phyloP scores from a whole-genome alignment of 2,888 invertebrate species.

The Hydriomena furcata region DNA sequence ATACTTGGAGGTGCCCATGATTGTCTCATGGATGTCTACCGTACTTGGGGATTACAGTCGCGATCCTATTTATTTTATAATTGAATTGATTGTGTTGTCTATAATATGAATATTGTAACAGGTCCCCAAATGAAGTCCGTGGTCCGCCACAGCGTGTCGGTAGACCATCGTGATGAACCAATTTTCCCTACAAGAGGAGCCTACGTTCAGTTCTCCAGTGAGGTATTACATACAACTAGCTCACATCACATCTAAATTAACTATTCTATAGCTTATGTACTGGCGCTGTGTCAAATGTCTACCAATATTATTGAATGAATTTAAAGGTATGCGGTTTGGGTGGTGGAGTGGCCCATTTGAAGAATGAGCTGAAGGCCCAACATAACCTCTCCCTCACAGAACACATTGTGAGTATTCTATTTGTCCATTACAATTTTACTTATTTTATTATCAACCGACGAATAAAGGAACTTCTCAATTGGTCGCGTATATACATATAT shows the following conservation, averaged over 20 bases:
- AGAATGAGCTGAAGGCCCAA: conserved; percentile 86
- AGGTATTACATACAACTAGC: conserved; percentile 54
- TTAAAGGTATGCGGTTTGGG: conserved; percentile 90
- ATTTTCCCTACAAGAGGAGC: conserved; percentile 92
- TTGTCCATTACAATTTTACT: no score
- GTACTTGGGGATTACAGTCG: no score
- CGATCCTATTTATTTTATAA: no score
- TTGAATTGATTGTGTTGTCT: no score
- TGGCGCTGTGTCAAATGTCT: not conserved
- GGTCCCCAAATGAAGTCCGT: conserved; percentile 96
- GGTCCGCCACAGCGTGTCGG: conserved; percentile 89
- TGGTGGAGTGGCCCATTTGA: conserved; percentile 95
- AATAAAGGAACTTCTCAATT: no score
- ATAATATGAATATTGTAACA: no score
- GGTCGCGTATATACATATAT: no score
- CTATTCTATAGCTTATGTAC: not conserved
- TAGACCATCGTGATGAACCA: conserved; percentile 91
- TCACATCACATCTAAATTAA: not conserved
- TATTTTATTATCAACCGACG: no score
- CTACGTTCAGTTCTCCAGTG: conserved; percentile 89
- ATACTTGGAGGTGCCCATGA: no score
- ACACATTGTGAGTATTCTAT: conserved; percentile 53
- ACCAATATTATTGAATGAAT: conserved; percentile 1
- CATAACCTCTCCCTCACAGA: conserved; percentile 52
- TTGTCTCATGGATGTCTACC: no score